Base-by-base conservation (phyloP, 2,797 vertebrate species). In the Poecilia wingei region DNA sequence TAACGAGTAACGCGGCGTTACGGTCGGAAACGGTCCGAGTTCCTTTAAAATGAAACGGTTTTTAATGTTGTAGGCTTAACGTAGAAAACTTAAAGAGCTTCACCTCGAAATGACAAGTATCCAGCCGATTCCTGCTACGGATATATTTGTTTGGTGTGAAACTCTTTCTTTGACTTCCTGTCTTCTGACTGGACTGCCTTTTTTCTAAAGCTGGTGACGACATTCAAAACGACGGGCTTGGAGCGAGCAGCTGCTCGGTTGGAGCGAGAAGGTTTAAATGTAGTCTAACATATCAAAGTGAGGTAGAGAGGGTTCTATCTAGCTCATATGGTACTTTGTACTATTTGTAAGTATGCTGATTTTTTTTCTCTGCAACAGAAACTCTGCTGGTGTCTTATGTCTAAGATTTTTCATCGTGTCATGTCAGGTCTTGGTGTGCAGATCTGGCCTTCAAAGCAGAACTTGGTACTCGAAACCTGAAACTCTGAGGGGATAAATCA, bases 101-200 rank as follows among this genome's bases (percentile, higher is more conserved):
- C 82, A 77, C 47, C 78, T 82, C 86, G 83, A 43, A 87, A 28
- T n/a, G 61, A 61, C 55, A 14, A 59, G 68, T 84, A 83, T 90
- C 84, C 81, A 76, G 16, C 59, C 45, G 74, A 64, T 66, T 49
- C 47, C 31, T 77, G 76, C 47, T 69, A 13, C 79, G 82, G 80
- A 83, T 83, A 2, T 43, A 16, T 82, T 20, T 74, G 76, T 80
- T 83, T 89, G 88, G 78, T 6, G 77, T 77, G 83, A 82, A 89
- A 31, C 88, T 91, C 88, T 91, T 87, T 79, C 75, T 80, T 70
- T 83, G 90, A 90, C 88, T 80, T 82, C 88, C 86, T 43, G 90
- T 79, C 87, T 83, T 90, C 59, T 82, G 88, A 92, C 90, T 79
- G 88, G 89, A 90, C 86, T 92, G 89, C 90, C 92, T 92, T 93